A percentile compares a stretch with the other conserved stretches of the same genome.
Evolutionary conservation across 1,140 invertebrate species (phyloP).

Genomic region (Conus ventricosus): DNA sequence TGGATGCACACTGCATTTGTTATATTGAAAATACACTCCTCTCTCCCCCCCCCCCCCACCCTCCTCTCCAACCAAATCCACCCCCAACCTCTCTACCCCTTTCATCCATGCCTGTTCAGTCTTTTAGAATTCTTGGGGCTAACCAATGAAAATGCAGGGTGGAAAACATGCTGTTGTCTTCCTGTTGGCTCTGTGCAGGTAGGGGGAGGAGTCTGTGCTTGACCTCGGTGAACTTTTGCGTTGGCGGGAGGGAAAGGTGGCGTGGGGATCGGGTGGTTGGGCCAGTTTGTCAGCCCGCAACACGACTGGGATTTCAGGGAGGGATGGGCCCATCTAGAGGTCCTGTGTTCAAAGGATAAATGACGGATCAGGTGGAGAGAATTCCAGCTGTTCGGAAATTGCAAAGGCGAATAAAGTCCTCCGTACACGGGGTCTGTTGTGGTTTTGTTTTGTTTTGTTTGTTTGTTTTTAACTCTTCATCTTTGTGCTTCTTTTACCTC

Average conservation of each 20-base stretch:
- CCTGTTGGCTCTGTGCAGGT: neutral
- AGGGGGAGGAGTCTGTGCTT: neutral
- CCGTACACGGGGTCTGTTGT: too few species aligned
- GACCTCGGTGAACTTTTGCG: neutral
- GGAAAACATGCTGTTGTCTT: neutral
- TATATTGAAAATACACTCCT: neutral
- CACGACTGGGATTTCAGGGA: too few species aligned
- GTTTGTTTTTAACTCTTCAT: too few species aligned
- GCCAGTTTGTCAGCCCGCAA: neutral
- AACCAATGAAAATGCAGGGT: neutral
- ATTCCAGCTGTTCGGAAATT: too few species aligned
- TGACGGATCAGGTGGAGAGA: too few species aligned
- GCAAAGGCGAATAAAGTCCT: too few species aligned
- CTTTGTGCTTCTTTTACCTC: too few species aligned
- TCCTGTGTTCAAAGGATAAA: too few species aligned
- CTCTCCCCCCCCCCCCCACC: neutral
- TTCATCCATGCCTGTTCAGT: neutral
- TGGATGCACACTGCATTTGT: neutral
- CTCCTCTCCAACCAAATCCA: too few species aligned
- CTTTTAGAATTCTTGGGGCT: neutral
- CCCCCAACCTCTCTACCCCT: too few species aligned
- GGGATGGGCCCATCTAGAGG: too few species aligned
- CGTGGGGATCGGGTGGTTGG: neutral
- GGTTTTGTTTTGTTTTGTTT: too few species aligned
- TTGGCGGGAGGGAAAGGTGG: neutral